These are phyloP conservation scores for Australoheros facetus DNA, from an alignment of 2,797 vertebrate species.

Conservation along the genomic window DNA sequence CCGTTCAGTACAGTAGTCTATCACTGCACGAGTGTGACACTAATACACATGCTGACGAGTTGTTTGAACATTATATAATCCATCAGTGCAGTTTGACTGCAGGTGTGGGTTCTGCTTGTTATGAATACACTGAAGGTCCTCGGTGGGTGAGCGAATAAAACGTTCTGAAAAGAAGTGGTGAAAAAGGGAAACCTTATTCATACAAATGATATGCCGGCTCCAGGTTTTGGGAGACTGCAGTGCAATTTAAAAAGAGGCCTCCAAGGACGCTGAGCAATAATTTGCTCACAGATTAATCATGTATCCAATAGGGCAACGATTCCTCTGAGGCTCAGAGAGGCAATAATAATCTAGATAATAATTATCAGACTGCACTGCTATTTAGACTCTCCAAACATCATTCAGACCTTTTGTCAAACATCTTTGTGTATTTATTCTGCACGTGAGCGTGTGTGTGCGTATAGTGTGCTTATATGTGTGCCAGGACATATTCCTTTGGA, in stretches of 20 bases:
- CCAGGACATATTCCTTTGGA: constrained; percentile 1
- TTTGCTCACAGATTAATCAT: constrained; percentile 62
- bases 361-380: constrained; percentile 40
- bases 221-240: constrained; percentile 19
- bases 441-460: constrained; percentile 5
- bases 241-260: constrained; percentile 48
- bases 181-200: neutral
- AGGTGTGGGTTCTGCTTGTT: constrained; percentile 8
- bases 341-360: constrained; percentile 56
- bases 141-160: constrained; percentile 4
- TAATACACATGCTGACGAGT: constrained; percentile 48
- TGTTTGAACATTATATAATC: constrained; percentile 47
- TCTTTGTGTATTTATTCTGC: constrained; percentile 16
- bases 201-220: neutral
- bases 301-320: constrained; percentile 47
- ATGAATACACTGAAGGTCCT: constrained; percentile 14
- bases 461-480: neutral
- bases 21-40: constrained; percentile 40
- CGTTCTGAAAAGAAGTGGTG: constrained; percentile 13
- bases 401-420: constrained; percentile 22
- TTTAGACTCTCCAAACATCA: constrained; percentile 16
- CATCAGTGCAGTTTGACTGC: constrained; percentile 30
- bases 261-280: constrained; percentile 40
- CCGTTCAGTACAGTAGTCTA: constrained; percentile 34
- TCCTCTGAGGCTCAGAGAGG: constrained; percentile 49